These are phyloP conservation scores for Laupala kohalensis DNA, from an alignment of 1,140 invertebrate species.

Conservation along the genomic window DNA sequence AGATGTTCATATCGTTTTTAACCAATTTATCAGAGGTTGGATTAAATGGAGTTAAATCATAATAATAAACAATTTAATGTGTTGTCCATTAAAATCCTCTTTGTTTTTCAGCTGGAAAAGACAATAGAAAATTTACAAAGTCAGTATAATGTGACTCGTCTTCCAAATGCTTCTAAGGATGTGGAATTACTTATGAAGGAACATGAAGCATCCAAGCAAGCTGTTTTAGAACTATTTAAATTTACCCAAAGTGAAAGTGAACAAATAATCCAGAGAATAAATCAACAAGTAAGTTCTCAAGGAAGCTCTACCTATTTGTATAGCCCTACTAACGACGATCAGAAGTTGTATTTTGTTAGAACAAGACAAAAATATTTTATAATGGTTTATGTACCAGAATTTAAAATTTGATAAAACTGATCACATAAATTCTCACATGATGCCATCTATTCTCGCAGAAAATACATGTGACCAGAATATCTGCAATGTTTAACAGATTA, in stretches of 20 bases:
- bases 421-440: too few relatives aligned
- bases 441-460: too few relatives aligned
- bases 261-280: conserved; percentile 45
- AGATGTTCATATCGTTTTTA: conserved; percentile 57
- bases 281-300: conserved; percentile 43
- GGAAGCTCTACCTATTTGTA: too few relatives aligned
- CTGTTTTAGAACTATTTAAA: conserved; percentile 43
- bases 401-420: too few relatives aligned
- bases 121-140: conserved; percentile 32
- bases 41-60: not conserved
- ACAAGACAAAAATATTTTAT: too few relatives aligned
- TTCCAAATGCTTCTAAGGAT: conserved; percentile 32
- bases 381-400: too few relatives aligned
- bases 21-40: conserved; percentile 49
- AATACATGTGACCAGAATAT: too few relatives aligned
- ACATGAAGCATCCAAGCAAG: conserved; percentile 41
- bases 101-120: conserved; percentile 32
- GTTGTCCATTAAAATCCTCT: not conserved
- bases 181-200: conserved; percentile 40
- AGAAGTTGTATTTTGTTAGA: too few relatives aligned
- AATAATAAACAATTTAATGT: not conserved
- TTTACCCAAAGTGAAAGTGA: conserved; percentile 45
- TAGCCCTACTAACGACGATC: too few relatives aligned
- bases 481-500: too few relatives aligned
- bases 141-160: conserved; percentile 25